Percentiles rank a stretch among this genome's conserved stretches.
These are phyloP conservation scores for Tyto alba DNA, from an alignment of 2,113 vertebrate genomes.

Conservation along the genomic window DNA sequence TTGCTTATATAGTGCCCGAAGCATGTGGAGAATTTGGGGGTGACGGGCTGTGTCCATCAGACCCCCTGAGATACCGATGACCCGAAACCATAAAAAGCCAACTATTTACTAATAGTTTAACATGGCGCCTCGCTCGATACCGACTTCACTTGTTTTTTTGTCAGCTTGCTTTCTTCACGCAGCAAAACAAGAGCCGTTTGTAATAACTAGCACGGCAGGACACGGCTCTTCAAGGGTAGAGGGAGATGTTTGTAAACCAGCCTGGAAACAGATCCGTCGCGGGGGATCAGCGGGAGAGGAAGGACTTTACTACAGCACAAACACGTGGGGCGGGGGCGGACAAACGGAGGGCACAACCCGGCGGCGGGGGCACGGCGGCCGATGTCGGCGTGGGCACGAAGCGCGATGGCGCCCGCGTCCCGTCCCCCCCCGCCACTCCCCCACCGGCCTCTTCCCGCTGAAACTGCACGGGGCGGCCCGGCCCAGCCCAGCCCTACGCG, in stretches of 20 bases:
- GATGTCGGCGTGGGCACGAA: neutral
- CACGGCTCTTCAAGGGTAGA: neutral
- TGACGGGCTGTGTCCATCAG: accelerated
- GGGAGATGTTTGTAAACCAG: neutral
- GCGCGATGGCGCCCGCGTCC: neutral
- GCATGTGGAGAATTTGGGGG: accelerated
- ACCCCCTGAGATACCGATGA: neutral
- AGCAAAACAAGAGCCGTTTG: neutral
- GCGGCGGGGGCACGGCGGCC: neutral
- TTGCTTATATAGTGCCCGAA: accelerated
- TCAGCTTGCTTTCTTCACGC: neutral
- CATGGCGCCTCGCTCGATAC: neutral
- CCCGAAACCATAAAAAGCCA: neutral
- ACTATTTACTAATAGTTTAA: neutral
- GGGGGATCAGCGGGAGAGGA: neutral
- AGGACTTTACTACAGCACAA: neutral
- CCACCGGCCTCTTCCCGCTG: neutral
- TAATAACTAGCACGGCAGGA: accelerated
- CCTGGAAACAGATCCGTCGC: neutral
- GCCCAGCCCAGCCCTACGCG: neutral
- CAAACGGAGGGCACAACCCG: neutral
- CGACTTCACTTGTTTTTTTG: neutral
- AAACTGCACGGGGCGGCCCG: neutral
- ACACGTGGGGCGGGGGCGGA: neutral
- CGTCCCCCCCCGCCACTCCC: neutral